Evolutionary conservation across 2,888 invertebrate species (phyloP).

Genomic region (Altica lythri): DNA sequence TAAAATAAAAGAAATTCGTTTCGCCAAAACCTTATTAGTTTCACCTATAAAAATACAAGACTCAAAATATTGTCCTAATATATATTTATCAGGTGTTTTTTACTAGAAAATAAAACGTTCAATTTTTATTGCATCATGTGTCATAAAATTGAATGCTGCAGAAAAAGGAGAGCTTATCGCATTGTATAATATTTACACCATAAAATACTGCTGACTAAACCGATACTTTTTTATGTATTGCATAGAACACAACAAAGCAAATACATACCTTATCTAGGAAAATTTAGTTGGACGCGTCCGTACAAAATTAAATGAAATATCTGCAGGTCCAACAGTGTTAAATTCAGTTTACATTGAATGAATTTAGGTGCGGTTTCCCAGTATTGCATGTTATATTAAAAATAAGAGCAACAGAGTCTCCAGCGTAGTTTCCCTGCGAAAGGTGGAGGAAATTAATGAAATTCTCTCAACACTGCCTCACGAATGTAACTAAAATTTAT

Average conservation of each 20-base stretch:
- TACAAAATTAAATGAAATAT: constrained; percentile 13
- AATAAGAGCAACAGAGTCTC: constrained; percentile 5
- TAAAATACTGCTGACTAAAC: constrained; percentile 5
- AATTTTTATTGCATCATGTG: no score
- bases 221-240: constrained; percentile 3
- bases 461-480: constrained; percentile 7
- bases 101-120: no score
- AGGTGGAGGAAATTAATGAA: constrained; percentile 11
- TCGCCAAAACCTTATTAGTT: no score
- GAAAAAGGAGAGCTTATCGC: constrained; percentile 10
- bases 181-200: constrained; percentile 6
- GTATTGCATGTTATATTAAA: constrained; percentile 7
- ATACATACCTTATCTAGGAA: constrained; percentile 7
- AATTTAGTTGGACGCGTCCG: constrained; percentile 7
- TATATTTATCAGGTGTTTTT: no score
- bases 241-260: constrained; percentile 3
- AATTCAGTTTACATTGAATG: not conserved
- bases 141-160: constrained; percentile 2
- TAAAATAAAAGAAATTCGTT: no score
- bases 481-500: constrained; percentile 13
- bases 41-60: no score
- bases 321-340: not conserved
- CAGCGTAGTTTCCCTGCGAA: constrained; percentile 6
- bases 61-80: no score
- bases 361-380: constrained; percentile 7